phyloP scores from a whole-genome alignment of 2,888 invertebrate genomes.

The Adelognathus sp. region DNA sequence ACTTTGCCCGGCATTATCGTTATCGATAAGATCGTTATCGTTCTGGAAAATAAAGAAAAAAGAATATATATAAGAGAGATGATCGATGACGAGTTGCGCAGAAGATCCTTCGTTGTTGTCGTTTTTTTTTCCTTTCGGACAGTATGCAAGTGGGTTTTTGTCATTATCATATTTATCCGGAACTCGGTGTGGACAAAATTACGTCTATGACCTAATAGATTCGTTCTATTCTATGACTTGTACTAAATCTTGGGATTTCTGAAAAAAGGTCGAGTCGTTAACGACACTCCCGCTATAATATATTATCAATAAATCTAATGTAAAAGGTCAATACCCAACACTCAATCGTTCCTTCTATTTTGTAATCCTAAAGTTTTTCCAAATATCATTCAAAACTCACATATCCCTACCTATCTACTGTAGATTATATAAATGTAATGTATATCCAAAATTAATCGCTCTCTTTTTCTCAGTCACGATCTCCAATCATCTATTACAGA shows the following conservation, averaged over 20 bases:
- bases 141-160: conserved; percentile 1
- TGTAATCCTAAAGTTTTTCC: conserved; percentile 38
- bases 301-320: conserved; percentile 45
- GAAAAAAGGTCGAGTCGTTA: conserved; percentile 11
- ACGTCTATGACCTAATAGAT: conserved; percentile 54
- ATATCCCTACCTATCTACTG: conserved; percentile 62
- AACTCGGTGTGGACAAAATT: conserved; percentile 35
- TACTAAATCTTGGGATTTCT: conserved; percentile 31
- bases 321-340: conserved; percentile 53
- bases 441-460: conserved; percentile 16
- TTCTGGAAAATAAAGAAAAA: conserved; percentile 81
- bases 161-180: background rate
- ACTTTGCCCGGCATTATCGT: conserved; percentile 81
- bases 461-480: conserved; percentile 7
- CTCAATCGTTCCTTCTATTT: conserved; percentile 40
- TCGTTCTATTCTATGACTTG: conserved; percentile 52
- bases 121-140: conserved; percentile 31
- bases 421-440: conserved; percentile 25
- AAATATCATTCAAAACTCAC: conserved; percentile 67
- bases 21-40: conserved; percentile 81
- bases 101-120: conserved; percentile 63
- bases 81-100: conserved; percentile 74
- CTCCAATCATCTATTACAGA: background rate
- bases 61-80: conserved; percentile 77
- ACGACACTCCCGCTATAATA: conserved; percentile 28